Percentiles rank a stretch among this genome's conserved stretches.
Conservation (phyloP, 2,113 vertebrate species). For the Pavo muticus region DNA sequence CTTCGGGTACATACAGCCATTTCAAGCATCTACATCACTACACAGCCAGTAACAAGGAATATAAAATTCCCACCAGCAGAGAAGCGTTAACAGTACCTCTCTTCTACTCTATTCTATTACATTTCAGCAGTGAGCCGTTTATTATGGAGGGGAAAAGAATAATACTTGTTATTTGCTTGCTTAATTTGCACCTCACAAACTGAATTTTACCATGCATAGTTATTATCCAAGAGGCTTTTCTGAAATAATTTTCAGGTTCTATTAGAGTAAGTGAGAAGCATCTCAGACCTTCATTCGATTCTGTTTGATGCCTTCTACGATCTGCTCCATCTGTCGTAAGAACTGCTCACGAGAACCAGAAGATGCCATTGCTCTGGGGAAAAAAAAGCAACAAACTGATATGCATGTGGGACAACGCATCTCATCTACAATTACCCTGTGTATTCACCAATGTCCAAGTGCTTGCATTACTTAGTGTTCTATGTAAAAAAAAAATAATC, state of each 20-base stretch:
- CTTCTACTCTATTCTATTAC: neutral
- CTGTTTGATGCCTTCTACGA: slow-evolving; percentile 98
- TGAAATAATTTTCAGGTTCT: neutral
- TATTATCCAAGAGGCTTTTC: neutral
- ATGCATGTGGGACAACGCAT: neutral
- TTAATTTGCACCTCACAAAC: neutral
- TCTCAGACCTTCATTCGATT: slow-evolving; percentile 90
- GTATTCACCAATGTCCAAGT: neutral
- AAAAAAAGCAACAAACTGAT: neutral
- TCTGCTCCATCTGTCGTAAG: slow-evolving; percentile 97
- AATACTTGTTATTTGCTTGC: neutral
- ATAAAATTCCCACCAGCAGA: neutral
- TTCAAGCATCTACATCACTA: neutral
- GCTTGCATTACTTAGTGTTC: neutral
- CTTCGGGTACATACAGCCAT: neutral
- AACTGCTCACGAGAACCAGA: slow-evolving; percentile 93
- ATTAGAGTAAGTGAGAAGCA: neutral
- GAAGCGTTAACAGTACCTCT: neutral
- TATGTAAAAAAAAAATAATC: neutral
- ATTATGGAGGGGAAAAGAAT: neutral
- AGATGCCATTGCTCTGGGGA: slow-evolving; percentile 94
- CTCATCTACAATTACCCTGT: neutral
- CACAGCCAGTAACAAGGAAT: neutral
- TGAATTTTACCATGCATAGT: neutral
- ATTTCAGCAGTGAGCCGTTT: neutral